phyloP scores from a whole-genome alignment of 2,113 vertebrate genomes.

The Todiramphus chloris region DNA sequence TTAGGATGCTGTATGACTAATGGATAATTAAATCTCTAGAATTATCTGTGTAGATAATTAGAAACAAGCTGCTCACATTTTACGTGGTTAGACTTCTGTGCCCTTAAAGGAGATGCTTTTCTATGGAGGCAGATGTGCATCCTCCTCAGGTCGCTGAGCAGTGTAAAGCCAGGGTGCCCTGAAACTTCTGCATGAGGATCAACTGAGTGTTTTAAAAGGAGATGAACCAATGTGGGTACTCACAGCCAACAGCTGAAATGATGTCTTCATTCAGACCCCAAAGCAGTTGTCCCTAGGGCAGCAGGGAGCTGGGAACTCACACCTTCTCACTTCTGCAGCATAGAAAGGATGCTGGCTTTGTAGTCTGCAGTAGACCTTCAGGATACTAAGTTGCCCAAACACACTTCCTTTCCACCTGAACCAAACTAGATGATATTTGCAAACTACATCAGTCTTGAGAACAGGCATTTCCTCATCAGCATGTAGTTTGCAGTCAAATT shows the following conservation, averaged over 20 bases:
- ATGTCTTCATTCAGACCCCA: not conserved
- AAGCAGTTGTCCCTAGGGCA: not conserved
- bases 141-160: not conserved
- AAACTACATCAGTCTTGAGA: not conserved
- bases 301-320: not conserved
- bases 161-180: not conserved
- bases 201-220: not conserved
- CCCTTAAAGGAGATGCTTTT: not conserved
- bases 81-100: not conserved
- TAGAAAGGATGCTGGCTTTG: rapidly evolving
- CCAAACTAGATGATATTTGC: not conserved
- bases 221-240: not conserved
- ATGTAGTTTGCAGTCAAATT: not conserved
- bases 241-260: not conserved
- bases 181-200: not conserved
- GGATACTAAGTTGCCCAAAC: not conserved
- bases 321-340: not conserved
- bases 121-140: not conserved
- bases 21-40: not conserved
- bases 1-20: not conserved
- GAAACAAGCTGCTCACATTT: not conserved
- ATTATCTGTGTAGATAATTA: not conserved
- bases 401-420: not conserved
- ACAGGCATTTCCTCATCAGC: not conserved
- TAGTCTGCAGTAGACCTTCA: not conserved